A percentile compares a stretch with the other conserved stretches of the same genome.
Evolutionary conservation across 2,797 vertebrate species (phyloP).

Genomic region (Coluber constrictor): DNA sequence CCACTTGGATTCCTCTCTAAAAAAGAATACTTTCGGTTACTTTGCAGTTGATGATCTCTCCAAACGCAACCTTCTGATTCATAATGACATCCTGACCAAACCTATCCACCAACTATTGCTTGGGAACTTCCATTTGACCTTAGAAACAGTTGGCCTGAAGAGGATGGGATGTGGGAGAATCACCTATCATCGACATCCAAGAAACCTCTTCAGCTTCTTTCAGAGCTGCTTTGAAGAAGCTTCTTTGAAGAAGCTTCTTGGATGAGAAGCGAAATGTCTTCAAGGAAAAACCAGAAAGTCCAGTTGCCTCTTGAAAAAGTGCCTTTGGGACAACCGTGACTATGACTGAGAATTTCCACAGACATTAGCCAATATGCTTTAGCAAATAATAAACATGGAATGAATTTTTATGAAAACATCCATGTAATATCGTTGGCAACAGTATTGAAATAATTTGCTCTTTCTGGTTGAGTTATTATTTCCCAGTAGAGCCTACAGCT

Average conservation of each 20-base stretch:
- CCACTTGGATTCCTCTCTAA: slow-evolving; percentile 25
- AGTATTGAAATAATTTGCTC: not conserved
- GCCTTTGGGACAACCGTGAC: too few relatives aligned
- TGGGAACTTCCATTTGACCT: not conserved
- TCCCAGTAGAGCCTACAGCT: not conserved
- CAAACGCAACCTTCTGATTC: slow-evolving; percentile 36
- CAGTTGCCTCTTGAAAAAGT: too few relatives aligned
- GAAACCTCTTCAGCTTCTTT: too few relatives aligned
- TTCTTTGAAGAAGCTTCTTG: too few relatives aligned
- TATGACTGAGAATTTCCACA: too few relatives aligned
- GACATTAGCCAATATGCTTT: slow-evolving; percentile 14
- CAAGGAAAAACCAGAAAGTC: too few relatives aligned
- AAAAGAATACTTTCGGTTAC: slow-evolving; percentile 59
- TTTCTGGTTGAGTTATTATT: not conserved
- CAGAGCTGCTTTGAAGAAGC: too few relatives aligned
- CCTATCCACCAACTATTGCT: not conserved
- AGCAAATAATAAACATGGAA: slow-evolving; percentile 39
- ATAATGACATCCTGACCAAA: slow-evolving; percentile 10
- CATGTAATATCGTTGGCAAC: not conserved
- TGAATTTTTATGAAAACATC: not conserved
- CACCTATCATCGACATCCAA: slow-evolving; percentile 8
- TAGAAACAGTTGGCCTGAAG: not conserved
- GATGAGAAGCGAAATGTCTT: too few relatives aligned
- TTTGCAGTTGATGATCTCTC: slow-evolving; percentile 40
- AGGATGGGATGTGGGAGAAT: slow-evolving; percentile 10